phyloP scores from a whole-genome alignment of 2,888 invertebrate genomes.

The Abrostola tripartita region DNA sequence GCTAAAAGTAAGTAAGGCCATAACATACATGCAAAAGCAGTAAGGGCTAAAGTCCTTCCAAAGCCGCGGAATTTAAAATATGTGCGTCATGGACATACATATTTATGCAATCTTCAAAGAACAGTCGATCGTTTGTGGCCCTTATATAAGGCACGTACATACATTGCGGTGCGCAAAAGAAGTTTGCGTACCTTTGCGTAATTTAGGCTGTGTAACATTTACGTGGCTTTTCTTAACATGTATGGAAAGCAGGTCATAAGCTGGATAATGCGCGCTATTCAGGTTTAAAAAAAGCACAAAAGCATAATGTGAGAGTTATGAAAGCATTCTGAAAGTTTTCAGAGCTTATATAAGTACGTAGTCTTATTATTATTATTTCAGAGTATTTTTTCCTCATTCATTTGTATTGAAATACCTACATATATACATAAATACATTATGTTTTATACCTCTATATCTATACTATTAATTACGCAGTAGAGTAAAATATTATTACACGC shows the following conservation, averaged over 20 bases:
- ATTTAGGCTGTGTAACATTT: constrained; percentile 3
- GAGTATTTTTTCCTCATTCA: too few relatives aligned
- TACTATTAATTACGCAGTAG: too few relatives aligned
- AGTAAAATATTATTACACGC: too few relatives aligned
- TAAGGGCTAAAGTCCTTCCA: not conserved
- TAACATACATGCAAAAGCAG: constrained; percentile 20
- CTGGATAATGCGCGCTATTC: not conserved
- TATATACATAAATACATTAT: too few relatives aligned
- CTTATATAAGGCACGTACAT: not conserved
- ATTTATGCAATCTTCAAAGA: constrained; percentile 7
- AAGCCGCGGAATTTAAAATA: not conserved
- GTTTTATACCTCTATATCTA: too few relatives aligned
- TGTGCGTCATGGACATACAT: constrained; percentile 4
- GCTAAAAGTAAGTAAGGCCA: too few relatives aligned
- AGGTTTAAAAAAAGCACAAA: too few relatives aligned
- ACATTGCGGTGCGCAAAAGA: not conserved
- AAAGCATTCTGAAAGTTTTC: too few relatives aligned
- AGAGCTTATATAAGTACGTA: too few relatives aligned
- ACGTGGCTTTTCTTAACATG: not conserved
- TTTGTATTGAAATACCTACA: too few relatives aligned
- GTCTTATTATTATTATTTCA: too few relatives aligned
- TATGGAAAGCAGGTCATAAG: constrained; percentile 1
- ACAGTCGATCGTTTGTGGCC: constrained; percentile 5
- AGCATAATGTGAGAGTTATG: too few relatives aligned
- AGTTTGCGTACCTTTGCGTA: constrained; percentile 1